Evolutionary conservation across 2,797 vertebrate species (phyloP).

Genomic region (Phalanger gymnotis): DNA sequence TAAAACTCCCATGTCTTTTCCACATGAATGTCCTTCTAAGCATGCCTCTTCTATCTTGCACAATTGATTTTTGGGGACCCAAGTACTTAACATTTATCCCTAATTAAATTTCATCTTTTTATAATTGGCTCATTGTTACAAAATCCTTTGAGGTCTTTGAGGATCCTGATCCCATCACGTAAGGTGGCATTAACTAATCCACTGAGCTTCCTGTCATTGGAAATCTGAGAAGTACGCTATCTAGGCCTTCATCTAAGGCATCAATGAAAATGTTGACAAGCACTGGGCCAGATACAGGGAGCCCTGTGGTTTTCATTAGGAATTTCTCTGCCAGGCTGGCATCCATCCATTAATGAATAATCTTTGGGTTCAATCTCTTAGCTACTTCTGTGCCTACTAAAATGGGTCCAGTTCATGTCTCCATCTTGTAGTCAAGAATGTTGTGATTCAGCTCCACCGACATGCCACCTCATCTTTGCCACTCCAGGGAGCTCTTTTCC

Average conservation of each 20-base stretch:
- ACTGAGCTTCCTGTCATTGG: background rate
- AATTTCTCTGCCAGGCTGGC: background rate
- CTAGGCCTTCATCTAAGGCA: background rate
- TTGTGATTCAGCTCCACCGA: background rate
- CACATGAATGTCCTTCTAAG: background rate
- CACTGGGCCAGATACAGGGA: background rate
- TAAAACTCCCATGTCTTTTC: background rate
- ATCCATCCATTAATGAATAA: background rate
- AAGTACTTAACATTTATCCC: background rate
- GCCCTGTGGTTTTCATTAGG: background rate
- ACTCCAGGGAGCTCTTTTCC: background rate
- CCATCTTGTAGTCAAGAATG: background rate
- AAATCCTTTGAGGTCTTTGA: background rate
- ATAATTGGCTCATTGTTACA: background rate
- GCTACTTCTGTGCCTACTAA: background rate
- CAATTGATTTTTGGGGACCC: background rate
- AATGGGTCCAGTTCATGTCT: background rate
- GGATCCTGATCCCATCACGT: background rate
- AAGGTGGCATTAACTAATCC: background rate
- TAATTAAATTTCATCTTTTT: background rate
- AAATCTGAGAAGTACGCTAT: background rate
- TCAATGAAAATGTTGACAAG: background rate
- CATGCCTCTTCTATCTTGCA: background rate
- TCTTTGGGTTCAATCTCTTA: background rate
- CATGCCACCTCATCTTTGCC: background rate